Percentiles rank a stretch among this genome's conserved stretches.
phyloP scores from a whole-genome alignment of 2,888 invertebrate species.

The Pterobdella sp. region DNA sequence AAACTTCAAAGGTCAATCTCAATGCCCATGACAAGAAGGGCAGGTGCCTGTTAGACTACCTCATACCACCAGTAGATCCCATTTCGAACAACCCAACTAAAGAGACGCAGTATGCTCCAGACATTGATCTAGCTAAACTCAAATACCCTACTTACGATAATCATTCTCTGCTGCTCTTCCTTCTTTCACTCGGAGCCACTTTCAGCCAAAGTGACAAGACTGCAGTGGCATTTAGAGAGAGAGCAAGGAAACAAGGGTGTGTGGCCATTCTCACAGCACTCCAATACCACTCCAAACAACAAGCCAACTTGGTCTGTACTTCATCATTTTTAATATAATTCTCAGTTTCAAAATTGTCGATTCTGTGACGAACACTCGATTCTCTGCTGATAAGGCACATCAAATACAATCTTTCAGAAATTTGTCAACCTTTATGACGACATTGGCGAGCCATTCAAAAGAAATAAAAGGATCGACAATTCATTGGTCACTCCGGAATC shows the following conservation, averaged over 20 bases:
- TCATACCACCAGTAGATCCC: constrained; percentile 39
- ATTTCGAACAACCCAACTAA: not conserved
- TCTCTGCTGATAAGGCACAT: not conserved
- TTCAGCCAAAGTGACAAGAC: constrained; percentile 44
- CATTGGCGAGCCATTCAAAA: not conserved
- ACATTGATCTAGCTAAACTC: constrained; percentile 40
- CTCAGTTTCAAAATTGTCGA: not conserved
- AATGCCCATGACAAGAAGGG: constrained; percentile 45
- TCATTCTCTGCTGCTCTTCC: constrained; percentile 46
- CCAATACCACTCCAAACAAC: constrained; percentile 37
- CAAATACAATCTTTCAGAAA: not conserved
- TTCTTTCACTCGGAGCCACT: constrained; percentile 46
- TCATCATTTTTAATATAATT: not conserved
- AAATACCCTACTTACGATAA: constrained; percentile 50
- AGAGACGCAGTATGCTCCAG: not conserved
- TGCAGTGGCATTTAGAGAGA: constrained; percentile 43
- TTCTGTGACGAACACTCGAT: not conserved
- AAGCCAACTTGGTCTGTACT: not conserved
- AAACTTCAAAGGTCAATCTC: constrained; percentile 45
- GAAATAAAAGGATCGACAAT: not conserved
- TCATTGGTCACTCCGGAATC: not conserved
- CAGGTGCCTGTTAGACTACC: constrained; percentile 49
- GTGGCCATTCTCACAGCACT: constrained; percentile 40
- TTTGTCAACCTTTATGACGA: constrained; percentile 8
- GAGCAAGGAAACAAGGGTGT: constrained; percentile 43